Base-by-base conservation (phyloP, 2,797 vertebrate genomes). In the Apodemus agrarius region DNA sequence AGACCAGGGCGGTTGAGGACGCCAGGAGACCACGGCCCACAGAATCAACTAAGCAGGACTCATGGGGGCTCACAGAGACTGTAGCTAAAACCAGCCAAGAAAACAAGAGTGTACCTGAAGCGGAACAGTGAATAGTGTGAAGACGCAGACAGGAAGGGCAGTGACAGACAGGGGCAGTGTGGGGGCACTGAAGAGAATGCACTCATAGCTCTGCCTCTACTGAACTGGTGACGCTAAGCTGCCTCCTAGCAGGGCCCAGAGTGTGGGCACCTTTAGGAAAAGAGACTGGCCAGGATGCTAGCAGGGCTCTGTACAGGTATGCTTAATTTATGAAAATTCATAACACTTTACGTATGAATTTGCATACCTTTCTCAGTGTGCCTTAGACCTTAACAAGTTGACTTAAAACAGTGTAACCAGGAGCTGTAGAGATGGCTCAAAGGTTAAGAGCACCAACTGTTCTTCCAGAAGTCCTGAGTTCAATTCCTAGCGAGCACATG, bases 271-370 rank as follows among this genome's bases (percentile, higher is more conserved):
- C 79, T 72, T 85, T 49, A 69, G 19, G 57, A n/a, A 92, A 79
- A 46, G 37, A 87, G 24, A 72, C n/a, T 24, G 46, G 46, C 37
- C 46, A 1, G 29, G n/a, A 75, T 34, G 4, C 74, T 57, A 49
- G 10, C 22, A 82, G 46, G 49, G 29, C 24, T 87, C 43, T 86
- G 1, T 1, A 31, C 6, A 54, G 21, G 52, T 40, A 16, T 52
- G 22, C 13, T 95, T 89, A 91, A 92, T 54, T 93, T 87, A 57
- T 21, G 19, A 63, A 89, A 95, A 72, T 86, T 43, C 52, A 87
- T 29, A 14, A n/a, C 43, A 29, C 37, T 59, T 10, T 46, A 57
- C 12, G 37, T 1, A 19, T 83, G 75, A 67, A 49, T 34, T 63
- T 75, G 57, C 31, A 12, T 7, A 80, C 34, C 82, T 80, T 90